phyloP scores from a whole-genome alignment of 2,888 invertebrate species.

The Halictus ligatus region DNA sequence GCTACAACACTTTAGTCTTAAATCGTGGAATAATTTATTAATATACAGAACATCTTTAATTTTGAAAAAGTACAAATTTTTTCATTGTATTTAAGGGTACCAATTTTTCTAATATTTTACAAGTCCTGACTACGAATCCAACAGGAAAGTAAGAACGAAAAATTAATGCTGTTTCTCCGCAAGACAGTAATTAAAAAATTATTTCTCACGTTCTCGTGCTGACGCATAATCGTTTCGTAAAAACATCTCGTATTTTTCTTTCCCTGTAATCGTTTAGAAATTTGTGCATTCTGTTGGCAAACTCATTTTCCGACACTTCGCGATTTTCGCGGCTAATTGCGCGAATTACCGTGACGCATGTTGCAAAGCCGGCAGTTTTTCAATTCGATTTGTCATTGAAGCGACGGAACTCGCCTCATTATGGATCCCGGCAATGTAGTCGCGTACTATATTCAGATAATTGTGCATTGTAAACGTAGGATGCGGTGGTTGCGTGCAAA shows the following conservation, averaged over 20 bases:
- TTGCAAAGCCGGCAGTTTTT: slow-evolving; percentile 40
- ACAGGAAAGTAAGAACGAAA: neutral
- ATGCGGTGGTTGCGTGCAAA: slow-evolving; percentile 45
- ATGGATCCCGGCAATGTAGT: slow-evolving; percentile 9
- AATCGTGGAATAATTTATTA: too few species aligned
- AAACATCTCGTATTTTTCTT: neutral
- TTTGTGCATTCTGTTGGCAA: slow-evolving; percentile 25
- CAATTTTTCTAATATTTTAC: neutral
- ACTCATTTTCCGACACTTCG: neutral
- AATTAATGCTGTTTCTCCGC: neutral
- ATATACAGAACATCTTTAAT: too few species aligned
- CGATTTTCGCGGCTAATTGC: slow-evolving; percentile 23
- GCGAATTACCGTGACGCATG: slow-evolving; percentile 47
- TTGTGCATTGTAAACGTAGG: slow-evolving; percentile 32
- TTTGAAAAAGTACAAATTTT: too few species aligned
- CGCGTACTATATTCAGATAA: slow-evolving; percentile 39
- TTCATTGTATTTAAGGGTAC: too few species aligned
- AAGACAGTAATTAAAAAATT: slow-evolving; percentile 15
- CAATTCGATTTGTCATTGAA: slow-evolving; percentile 29
- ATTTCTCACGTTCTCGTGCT: too few species aligned
- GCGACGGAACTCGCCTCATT: slow-evolving; percentile 16
- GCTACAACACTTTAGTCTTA: too few species aligned
- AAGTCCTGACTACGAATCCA: neutral
- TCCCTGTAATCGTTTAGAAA: neutral
- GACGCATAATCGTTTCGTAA: too few species aligned